phyloP scores from a whole-genome alignment of 1,140 invertebrate species.

The Drosophila elegans region DNA sequence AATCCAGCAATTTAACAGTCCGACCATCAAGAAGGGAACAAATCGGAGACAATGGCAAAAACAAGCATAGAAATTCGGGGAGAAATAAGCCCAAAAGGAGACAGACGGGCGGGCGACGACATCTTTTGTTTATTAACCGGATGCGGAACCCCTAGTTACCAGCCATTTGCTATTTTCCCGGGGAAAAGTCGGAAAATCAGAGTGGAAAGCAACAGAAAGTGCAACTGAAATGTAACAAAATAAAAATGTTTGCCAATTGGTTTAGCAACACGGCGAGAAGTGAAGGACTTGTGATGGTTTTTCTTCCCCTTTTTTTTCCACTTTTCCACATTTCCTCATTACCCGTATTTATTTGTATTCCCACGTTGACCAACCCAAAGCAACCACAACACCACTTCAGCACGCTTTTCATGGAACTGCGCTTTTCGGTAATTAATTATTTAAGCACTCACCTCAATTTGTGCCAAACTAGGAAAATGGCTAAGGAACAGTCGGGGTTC shows the following conservation, averaged over 20 bases:
- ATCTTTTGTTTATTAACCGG: constrained; percentile 37
- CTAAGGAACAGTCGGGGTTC: not conserved
- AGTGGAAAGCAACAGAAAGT: constrained; percentile 15
- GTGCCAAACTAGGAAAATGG: constrained; percentile 14
- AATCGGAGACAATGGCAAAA: constrained; percentile 11
- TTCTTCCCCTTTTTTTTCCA: not conserved
- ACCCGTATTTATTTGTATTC: constrained; percentile 26
- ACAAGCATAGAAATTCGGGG: constrained; percentile 8
- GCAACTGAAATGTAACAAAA: constrained; percentile 40
- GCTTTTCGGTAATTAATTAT: constrained; percentile 40
- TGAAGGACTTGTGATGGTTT: constrained; percentile 11
- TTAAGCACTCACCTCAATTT: constrained; percentile 31
- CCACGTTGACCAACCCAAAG: constrained; percentile 14
- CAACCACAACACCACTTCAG: constrained; percentile 10
- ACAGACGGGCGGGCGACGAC: constrained; percentile 41
- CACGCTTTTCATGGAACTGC: constrained; percentile 19
- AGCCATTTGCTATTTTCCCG: constrained; percentile 13
- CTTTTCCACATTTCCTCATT: not conserved
- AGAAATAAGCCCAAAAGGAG: constrained; percentile 28
- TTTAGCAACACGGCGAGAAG: constrained; percentile 8
- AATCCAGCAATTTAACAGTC: not conserved
- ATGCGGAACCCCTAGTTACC: constrained; percentile 32
- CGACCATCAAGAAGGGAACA: not conserved
- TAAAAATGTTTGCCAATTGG: constrained; percentile 41
- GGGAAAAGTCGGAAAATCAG: constrained; percentile 4